Evolutionary conservation across 2,888 invertebrate genomes (phyloP).

Genomic region (Brachyptera putata): DNA sequence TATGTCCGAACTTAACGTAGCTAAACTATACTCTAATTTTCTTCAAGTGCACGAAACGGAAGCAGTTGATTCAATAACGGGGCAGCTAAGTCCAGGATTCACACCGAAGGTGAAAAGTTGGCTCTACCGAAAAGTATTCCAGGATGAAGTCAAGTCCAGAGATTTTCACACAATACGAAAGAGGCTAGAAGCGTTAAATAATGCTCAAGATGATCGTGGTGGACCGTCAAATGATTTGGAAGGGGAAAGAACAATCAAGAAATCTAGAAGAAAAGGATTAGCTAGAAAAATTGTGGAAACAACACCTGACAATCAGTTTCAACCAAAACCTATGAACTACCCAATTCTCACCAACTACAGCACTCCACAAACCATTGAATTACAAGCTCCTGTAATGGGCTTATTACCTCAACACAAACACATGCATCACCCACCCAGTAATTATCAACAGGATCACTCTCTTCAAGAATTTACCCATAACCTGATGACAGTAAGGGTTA

Average conservation of each 20-base stretch:
- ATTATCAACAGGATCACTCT: slow-evolving; percentile 15
- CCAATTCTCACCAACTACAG: slow-evolving; percentile 25
- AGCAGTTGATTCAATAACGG: slow-evolving; percentile 31
- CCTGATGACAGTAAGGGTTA: slow-evolving; percentile 6
- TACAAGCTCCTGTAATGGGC: slow-evolving; percentile 12
- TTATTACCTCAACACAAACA: not conserved
- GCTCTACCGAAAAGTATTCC: slow-evolving; percentile 37
- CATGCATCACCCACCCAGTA: slow-evolving; percentile 2
- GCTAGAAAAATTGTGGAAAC: slow-evolving; percentile 26
- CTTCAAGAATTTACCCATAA: slow-evolving; percentile 27
- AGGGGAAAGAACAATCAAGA: slow-evolving; percentile 15
- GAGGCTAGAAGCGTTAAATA: slow-evolving; percentile 22
- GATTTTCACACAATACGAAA: slow-evolving; percentile 26
- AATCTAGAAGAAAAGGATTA: slow-evolving; percentile 28
- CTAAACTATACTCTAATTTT: slow-evolving; percentile 35
- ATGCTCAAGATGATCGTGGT: slow-evolving; percentile 17
- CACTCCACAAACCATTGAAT: slow-evolving; percentile 24
- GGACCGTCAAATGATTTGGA: not conserved
- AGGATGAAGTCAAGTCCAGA: slow-evolving; percentile 34
- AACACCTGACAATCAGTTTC: slow-evolving; percentile 20
- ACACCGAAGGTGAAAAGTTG: slow-evolving; percentile 36
- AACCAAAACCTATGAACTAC: slow-evolving; percentile 24
- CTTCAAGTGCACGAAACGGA: slow-evolving; percentile 35
- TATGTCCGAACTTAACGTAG: slow-evolving; percentile 35
- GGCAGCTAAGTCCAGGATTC: slow-evolving; percentile 24